phyloP scores from a whole-genome alignment of 2,113 vertebrate genomes.

The Halcyon senegalensis region DNA sequence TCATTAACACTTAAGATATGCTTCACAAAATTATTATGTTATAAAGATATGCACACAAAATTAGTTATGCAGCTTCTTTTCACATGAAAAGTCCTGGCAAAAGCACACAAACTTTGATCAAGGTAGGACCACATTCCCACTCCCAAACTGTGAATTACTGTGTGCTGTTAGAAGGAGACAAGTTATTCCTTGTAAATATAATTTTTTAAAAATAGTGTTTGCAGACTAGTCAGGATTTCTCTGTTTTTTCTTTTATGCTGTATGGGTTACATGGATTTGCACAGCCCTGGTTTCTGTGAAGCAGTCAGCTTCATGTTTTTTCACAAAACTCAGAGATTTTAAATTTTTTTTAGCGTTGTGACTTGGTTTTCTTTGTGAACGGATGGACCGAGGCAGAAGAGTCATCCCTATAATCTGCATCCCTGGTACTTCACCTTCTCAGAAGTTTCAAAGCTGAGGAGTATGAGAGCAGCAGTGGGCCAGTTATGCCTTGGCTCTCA shows the following conservation, averaged over 20 bases:
- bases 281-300: background rate
- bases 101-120: background rate
- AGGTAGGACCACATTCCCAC: background rate
- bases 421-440: background rate
- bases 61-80: background rate
- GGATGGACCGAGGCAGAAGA: background rate
- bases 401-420: background rate
- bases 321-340: background rate
- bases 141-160: background rate
- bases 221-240: background rate
- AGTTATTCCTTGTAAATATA: background rate
- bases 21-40: background rate
- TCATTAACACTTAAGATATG: background rate
- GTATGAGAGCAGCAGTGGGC: background rate
- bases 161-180: background rate
- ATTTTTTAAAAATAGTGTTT: background rate
- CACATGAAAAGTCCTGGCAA: background rate
- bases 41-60: background rate
- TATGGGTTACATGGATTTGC: background rate
- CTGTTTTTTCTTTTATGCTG: background rate
- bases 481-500: rapidly evolving
- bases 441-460: background rate
- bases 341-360: background rate
- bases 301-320: rapidly evolving
- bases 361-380: background rate